These are phyloP conservation scores for Enteromius trimaculatus DNA, from an alignment of 2,797 vertebrate species.

Conservation along the genomic window DNA sequence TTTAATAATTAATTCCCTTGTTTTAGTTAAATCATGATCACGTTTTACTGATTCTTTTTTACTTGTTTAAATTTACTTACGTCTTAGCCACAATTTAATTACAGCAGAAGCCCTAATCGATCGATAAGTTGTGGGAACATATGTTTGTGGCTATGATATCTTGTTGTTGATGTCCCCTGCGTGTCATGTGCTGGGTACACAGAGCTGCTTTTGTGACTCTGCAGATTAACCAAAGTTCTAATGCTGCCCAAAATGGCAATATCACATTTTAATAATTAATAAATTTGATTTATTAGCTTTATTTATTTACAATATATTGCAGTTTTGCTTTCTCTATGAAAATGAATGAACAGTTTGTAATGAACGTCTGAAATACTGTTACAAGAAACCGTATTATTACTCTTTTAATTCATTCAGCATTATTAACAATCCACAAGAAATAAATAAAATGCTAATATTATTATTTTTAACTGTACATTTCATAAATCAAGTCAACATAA, in stretches of 20 bases:
- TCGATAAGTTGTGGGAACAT: neutral
- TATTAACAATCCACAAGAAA: neutral
- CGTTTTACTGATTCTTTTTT: neutral
- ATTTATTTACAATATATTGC: neutral
- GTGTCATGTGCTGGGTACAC: neutral
- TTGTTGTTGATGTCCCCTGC: neutral
- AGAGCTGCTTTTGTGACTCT: too few relatives aligned
- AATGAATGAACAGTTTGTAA: too few relatives aligned
- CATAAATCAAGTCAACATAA: neutral
- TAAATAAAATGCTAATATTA: neutral
- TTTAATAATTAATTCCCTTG: neutral
- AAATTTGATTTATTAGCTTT: neutral
- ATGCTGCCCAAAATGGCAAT: neutral
- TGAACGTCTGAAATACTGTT: neutral
- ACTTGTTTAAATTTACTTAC: neutral
- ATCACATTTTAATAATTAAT: neutral
- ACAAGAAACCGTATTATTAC: neutral
- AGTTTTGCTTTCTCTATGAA: neutral
- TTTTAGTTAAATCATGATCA: neutral
- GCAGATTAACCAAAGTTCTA: neutral
- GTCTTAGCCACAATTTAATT: neutral
- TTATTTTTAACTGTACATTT: neutral
- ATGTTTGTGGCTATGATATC: neutral
- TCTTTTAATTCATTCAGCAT: conserved; percentile 2
- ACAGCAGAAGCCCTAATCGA: neutral